These are phyloP conservation scores for Colistium nudipinnis DNA, from an alignment of 2,113 vertebrate species.

Conservation along the genomic window DNA sequence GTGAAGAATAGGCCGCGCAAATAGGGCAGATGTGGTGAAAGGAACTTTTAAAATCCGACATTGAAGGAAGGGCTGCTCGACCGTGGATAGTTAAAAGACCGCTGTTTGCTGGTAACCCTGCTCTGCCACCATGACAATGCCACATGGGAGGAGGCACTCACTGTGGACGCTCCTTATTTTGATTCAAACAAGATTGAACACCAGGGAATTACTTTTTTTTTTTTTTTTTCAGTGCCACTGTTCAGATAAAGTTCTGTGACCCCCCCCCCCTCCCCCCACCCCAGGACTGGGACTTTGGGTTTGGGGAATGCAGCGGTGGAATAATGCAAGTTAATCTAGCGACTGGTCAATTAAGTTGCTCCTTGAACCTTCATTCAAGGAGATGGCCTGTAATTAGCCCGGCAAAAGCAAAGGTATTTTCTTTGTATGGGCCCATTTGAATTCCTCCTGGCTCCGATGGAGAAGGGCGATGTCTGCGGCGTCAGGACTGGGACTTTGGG, in stretches of 20 bases:
- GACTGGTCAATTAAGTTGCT: constrained; percentile 75
- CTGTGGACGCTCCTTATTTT: constrained; percentile 60
- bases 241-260: constrained; percentile 39
- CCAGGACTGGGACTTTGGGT: too few species aligned
- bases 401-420: constrained; percentile 71
- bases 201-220: constrained; percentile 51
- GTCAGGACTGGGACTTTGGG: constrained; percentile 55
- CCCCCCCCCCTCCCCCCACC: too few species aligned
- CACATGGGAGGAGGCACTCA: constrained; percentile 59
- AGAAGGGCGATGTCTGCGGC: constrained; percentile 52
- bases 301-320: constrained; percentile 33
- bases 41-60: constrained; percentile 73
- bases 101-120: constrained; percentile 67
- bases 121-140: constrained; percentile 62
- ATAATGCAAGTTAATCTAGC: constrained; percentile 60
- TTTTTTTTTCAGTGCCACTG: constrained; percentile 42
- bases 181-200: constrained; percentile 61
- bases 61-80: constrained; percentile 70
- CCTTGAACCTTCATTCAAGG: constrained; percentile 63
- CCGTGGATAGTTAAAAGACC: constrained; percentile 63
- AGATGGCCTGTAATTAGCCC: constrained; percentile 74
- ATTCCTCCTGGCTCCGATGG: constrained; percentile 61
- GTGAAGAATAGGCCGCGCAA: constrained; percentile 90
- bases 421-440: constrained; percentile 59
- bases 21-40: constrained; percentile 86